These are phyloP conservation scores for Saturnia pavonia DNA, from an alignment of 2,888 invertebrate genomes.

Conservation along the genomic window DNA sequence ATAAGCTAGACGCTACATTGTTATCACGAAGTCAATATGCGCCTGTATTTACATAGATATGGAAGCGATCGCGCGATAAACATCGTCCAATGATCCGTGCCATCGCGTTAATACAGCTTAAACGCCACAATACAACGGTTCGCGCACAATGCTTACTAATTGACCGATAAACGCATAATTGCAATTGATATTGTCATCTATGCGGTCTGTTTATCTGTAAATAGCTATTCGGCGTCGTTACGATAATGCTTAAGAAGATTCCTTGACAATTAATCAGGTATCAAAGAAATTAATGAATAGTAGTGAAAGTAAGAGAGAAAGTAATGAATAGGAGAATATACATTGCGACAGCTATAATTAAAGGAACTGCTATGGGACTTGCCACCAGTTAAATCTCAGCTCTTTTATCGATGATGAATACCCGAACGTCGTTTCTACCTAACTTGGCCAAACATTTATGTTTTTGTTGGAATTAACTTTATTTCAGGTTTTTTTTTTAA, in stretches of 20 bases:
- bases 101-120: slow-evolving; percentile 41
- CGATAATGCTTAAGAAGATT: not conserved
- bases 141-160: slow-evolving; percentile 34
- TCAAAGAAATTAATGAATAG: no score
- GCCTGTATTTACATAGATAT: slow-evolving; percentile 49
- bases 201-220: slow-evolving; percentile 19
- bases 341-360: no score
- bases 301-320: no score
- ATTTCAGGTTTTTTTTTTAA: no score
- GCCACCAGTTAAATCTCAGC: no score
- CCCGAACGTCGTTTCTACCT: no score
- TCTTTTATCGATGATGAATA: no score
- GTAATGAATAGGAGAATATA: no score
- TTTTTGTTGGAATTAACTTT: no score
- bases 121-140: slow-evolving; percentile 29
- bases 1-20: not conserved
- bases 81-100: slow-evolving; percentile 42
- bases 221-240: not conserved
- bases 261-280: no score
- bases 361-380: no score
- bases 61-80: slow-evolving; percentile 46
- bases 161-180: slow-evolving; percentile 30
- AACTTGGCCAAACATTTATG: no score
- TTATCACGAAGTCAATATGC: not conserved
- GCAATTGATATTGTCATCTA: slow-evolving; percentile 24